phyloP scores from a whole-genome alignment of 2,113 vertebrate genomes.

The Vanacampus margaritifer region DNA sequence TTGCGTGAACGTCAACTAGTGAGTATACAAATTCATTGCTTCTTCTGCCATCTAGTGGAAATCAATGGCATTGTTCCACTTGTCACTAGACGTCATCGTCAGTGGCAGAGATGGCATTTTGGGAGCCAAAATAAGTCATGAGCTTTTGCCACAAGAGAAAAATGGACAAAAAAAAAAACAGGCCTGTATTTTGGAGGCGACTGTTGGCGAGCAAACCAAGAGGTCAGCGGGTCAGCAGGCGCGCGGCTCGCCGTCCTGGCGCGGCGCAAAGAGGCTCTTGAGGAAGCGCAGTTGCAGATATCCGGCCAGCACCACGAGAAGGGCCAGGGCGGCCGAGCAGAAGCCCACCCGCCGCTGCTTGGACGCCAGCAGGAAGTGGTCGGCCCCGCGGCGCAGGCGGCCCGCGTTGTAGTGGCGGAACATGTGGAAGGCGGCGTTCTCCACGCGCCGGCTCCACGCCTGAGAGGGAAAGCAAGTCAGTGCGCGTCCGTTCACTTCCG shows the following conservation, averaged over 20 bases:
- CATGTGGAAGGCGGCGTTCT: slow-evolving; percentile 84
- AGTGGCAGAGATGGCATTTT: too few relatives aligned
- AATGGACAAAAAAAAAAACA: background rate
- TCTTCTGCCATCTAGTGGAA: too few relatives aligned
- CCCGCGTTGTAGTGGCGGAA: slow-evolving; percentile 85
- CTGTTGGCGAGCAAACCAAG: background rate
- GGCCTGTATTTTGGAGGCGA: too few relatives aligned
- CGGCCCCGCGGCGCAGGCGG: slow-evolving; percentile 79
- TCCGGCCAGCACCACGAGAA: slow-evolving; percentile 81
- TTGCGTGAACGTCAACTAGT: too few relatives aligned
- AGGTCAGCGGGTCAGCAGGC: slow-evolving; percentile 65
- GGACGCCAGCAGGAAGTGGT: slow-evolving; percentile 81
- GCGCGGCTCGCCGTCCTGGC: slow-evolving; percentile 62
- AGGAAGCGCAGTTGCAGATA: slow-evolving; percentile 86
- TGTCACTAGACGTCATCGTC: too few relatives aligned
- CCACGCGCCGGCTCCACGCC: slow-evolving; percentile 74
- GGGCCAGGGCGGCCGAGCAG: slow-evolving; percentile 84
- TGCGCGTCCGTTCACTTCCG: too few relatives aligned
- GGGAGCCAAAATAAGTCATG: too few relatives aligned
- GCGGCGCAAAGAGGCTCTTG: slow-evolving; percentile 79
- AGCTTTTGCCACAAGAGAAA: too few relatives aligned
- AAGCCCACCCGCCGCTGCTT: slow-evolving; percentile 82
- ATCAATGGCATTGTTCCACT: too few relatives aligned
- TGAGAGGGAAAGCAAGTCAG: slow-evolving; percentile 47
- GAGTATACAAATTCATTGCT: too few relatives aligned